Base-by-base conservation (phyloP, 2,888 invertebrate species). In the Leptogaster cylindrica region DNA sequence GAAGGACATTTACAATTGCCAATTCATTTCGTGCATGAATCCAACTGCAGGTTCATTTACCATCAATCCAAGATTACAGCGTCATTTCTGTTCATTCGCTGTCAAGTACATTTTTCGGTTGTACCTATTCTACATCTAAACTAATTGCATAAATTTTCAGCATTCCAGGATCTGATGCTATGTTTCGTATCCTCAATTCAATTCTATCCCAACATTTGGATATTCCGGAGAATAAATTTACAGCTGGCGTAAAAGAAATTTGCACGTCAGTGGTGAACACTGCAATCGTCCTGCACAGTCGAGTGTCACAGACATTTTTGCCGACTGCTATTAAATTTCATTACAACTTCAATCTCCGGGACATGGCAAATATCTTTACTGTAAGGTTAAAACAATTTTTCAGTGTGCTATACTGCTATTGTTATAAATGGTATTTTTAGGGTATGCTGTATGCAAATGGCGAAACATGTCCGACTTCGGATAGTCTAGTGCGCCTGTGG, bases 311-410 rank as follows among this genome's bases (percentile, higher is more conserved):
- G 2, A 86, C 86, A 0, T 97, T 97, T 82, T 83, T 97, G 71
- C 97, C 97, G 0, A 97, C 97, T 0, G 96, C 96, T 18, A 84
- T 93, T 72, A 97, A 95, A 82, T 97, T 97, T 79, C 97, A 97
- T 79, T 97, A 97, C 76, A 86, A 91, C 68, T 97, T 96, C 81
- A 97, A 96, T 79, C 82, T 97, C 64, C 84, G 97, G 67, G 97
- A 97, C 80, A 83, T 97, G 66, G 92, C 95, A 1, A 97, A 95
- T 77, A 91, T 97, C 72, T 97, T 95, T 80, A 94, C 95, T 86
- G 93, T 93, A 81, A 78, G 74, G 46, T 39, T 16, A 25, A 5
- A 8, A 10, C 12, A 8, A 10, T 50, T 3, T 25, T 50, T 23
- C n/a, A n/a, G 50, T 50, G 5, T 25, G 8, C 3, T 2, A 39